These are phyloP conservation scores for Ramazzottius varieornatus DNA, from an alignment of 2,888 invertebrate genomes.

Conservation along the genomic window DNA sequence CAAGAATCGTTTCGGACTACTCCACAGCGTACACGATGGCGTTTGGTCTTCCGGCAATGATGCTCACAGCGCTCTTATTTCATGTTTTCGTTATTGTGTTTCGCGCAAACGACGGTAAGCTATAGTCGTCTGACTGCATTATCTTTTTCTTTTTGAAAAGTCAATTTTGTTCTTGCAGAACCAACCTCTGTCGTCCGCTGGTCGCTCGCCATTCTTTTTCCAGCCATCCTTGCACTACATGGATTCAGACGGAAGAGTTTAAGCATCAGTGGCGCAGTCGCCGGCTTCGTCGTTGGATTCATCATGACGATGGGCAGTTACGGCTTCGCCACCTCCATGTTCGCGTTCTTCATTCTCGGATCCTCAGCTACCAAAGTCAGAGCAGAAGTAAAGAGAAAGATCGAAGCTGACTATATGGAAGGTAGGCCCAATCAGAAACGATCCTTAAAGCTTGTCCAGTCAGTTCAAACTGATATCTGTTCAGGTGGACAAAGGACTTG, in stretches of 20 bases:
- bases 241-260: slow-evolving; percentile 41
- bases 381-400: slow-evolving; percentile 28
- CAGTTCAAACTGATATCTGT: slow-evolving; percentile 12
- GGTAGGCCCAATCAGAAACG: too few species aligned
- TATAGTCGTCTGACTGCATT: too few species aligned
- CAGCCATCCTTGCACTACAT: slow-evolving; percentile 36
- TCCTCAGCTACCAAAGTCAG: slow-evolving; percentile 55
- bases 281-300: slow-evolving; percentile 41
- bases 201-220: slow-evolving; percentile 36
- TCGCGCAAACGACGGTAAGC: too few species aligned
- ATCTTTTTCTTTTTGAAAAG: too few species aligned
- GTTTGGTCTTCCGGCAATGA: too few species aligned
- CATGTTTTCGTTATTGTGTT: too few species aligned
- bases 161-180: too few species aligned
- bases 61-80: too few species aligned
- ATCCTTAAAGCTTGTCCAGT: neutral
- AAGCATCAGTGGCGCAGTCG: slow-evolving; percentile 39
- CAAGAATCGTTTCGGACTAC: too few species aligned
- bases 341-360: slow-evolving; percentile 49
- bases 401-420: slow-evolving; percentile 52
- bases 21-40: too few species aligned
- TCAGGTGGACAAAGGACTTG: slow-evolving; percentile 61
- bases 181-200: slow-evolving; percentile 24
- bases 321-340: slow-evolving; percentile 41
- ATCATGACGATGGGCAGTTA: slow-evolving; percentile 47